Percentiles rank a stretch among this genome's conserved stretches.
Evolutionary conservation across 2,888 invertebrate species (phyloP).

Genomic region (Pegoplata infirma): DNA sequence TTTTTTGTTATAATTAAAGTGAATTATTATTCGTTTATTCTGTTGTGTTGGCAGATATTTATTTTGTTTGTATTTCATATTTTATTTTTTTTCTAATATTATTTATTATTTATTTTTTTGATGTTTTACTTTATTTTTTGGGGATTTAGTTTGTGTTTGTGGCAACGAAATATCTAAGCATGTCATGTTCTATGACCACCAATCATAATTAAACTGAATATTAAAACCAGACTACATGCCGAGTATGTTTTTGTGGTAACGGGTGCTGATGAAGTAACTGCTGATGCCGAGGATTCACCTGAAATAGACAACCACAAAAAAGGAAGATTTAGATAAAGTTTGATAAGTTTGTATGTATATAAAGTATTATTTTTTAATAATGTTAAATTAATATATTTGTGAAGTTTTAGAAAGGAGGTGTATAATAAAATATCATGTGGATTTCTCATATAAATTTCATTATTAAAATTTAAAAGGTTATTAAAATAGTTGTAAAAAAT

Average conservation of each 20-base stretch:
- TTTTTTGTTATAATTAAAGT: conserved; percentile 48
- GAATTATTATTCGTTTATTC: conserved; percentile 63
- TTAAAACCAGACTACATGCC: conserved; percentile 70
- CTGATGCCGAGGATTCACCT: conserved; percentile 78
- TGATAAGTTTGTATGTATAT: conserved; percentile 3
- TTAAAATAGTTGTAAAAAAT: no score
- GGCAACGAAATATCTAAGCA: conserved; percentile 63
- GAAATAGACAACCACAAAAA: conserved; percentile 26
- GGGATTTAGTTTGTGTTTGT: conserved; percentile 30
- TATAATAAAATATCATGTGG: no score
- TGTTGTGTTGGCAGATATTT: conserved; percentile 68
- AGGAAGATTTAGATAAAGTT: background rate
- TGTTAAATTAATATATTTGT: no score
- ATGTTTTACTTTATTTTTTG: conserved; percentile 50
- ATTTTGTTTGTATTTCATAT: background rate
- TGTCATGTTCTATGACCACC: conserved; percentile 74
- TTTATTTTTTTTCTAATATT: conserved; percentile 62
- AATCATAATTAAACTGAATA: conserved; percentile 70
- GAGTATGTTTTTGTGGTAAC: conserved; percentile 72
- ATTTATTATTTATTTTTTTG: conserved; percentile 47
- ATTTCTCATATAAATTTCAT: no score
- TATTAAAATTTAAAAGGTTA: no score
- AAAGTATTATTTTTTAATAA: background rate
- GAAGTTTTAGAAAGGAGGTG: no score
- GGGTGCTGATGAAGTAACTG: conserved; percentile 76